phyloP scores from a whole-genome alignment of 2,113 vertebrate genomes.

The Amazona guildingii region DNA sequence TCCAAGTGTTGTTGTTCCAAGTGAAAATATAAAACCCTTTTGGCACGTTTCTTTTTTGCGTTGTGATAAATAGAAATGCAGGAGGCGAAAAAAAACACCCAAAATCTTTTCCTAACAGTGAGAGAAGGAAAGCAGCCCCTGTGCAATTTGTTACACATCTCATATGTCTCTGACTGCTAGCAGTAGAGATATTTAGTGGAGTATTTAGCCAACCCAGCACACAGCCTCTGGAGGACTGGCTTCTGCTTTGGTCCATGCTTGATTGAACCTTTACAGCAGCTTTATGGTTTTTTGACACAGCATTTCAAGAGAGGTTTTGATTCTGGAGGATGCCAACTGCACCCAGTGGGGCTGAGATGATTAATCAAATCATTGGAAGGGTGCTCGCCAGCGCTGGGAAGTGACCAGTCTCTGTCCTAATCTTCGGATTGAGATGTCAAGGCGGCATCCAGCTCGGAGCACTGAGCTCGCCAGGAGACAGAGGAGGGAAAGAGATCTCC shows the following conservation, averaged over 20 bases:
- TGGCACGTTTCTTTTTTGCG: not conserved
- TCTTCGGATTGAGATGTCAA: constrained; percentile 58
- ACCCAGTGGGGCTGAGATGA: not conserved
- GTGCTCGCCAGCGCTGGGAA: constrained; percentile 31
- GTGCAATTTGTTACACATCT: constrained; percentile 59
- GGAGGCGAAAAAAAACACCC: not conserved
- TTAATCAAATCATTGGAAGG: constrained; percentile 61
- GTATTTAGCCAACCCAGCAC: constrained; percentile 13
- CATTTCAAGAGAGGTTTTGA: constrained; percentile 11
- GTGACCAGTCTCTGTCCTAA: constrained; percentile 40
- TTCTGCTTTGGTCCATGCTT: constrained; percentile 57
- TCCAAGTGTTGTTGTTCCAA: constrained; percentile 42
- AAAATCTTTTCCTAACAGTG: not conserved
- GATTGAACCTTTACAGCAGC: constrained; percentile 40
- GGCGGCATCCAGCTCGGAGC: not conserved
- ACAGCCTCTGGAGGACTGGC: not conserved
- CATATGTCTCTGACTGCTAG: constrained; percentile 28
- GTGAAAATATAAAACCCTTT: constrained; percentile 19
- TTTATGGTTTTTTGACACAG: not conserved
- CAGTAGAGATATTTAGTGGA: constrained; percentile 41
- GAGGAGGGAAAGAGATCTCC: not conserved
- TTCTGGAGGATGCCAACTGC: constrained; percentile 43
- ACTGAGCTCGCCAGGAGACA: not conserved
- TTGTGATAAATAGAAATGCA: constrained; percentile 39
- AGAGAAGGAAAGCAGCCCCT: constrained; percentile 32